Evolutionary conservation across 2,888 invertebrate genomes (phyloP).

Genomic region (Caenorhabditis zanzibari): DNA sequence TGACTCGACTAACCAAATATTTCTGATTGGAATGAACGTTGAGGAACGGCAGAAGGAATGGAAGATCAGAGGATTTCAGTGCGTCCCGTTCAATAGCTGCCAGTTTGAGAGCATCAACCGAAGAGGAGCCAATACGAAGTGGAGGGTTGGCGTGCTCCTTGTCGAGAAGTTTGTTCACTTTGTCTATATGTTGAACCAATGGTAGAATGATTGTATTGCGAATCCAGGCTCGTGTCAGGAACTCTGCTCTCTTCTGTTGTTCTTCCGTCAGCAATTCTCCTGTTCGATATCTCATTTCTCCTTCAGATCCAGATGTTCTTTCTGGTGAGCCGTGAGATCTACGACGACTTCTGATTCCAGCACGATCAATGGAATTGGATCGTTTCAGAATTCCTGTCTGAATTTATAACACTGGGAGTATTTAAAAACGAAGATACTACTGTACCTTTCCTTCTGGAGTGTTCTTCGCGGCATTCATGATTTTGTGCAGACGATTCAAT

Average conservation of each 20-base stretch:
- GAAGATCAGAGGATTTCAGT: constrained; percentile 66
- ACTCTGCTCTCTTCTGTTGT: constrained; percentile 59
- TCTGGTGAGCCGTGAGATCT: constrained; percentile 61
- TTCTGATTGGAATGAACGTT: constrained; percentile 67
- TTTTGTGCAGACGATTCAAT: constrained; percentile 55
- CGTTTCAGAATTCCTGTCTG: constrained; percentile 58
- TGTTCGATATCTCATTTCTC: constrained; percentile 42
- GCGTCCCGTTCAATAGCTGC: constrained; percentile 64
- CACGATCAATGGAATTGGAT: constrained; percentile 58
- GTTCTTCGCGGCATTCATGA: constrained; percentile 58
- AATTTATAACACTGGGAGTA: not conserved
- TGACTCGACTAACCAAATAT: constrained; percentile 68
- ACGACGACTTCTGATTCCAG: constrained; percentile 47
- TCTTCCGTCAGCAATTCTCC: constrained; percentile 59
- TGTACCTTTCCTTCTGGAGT: constrained; percentile 43
- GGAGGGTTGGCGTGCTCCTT: constrained; percentile 70
- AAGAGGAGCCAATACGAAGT: constrained; percentile 69
- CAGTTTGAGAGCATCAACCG: constrained; percentile 67
- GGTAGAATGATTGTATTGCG: constrained; percentile 70
- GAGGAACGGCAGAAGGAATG: constrained; percentile 72
- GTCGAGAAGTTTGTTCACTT: constrained; percentile 68
- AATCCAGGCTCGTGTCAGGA: constrained; percentile 69
- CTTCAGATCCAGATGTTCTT: constrained; percentile 35
- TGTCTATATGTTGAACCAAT: constrained; percentile 64
- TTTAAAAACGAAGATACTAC: not conserved